Evolutionary conservation across 2,888 invertebrate species (phyloP).

Genomic region (Abscondita cerata): DNA sequence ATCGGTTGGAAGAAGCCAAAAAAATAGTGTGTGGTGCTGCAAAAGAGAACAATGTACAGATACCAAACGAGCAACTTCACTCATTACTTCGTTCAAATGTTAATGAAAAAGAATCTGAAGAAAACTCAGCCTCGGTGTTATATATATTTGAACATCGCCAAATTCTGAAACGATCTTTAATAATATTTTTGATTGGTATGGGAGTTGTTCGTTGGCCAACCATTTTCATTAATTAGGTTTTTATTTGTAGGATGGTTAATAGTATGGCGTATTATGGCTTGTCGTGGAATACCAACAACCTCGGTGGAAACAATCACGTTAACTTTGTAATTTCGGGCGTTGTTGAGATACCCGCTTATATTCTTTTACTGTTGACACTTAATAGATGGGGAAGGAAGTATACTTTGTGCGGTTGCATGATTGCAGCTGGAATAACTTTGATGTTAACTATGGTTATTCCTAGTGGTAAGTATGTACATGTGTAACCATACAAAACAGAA

Average conservation of each 20-base stretch:
- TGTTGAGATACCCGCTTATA: constrained; percentile 79
- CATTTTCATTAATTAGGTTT: background rate
- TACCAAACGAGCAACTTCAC: constrained; percentile 64
- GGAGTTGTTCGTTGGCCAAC: constrained; percentile 18
- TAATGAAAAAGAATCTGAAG: constrained; percentile 50
- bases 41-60: constrained; percentile 67
- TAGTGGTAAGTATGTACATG: constrained; percentile 56
- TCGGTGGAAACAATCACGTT: constrained; percentile 75
- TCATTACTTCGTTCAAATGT: constrained; percentile 60
- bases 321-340: constrained; percentile 77
- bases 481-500: no score
- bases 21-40: constrained; percentile 68
- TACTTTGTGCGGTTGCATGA: constrained; percentile 73
- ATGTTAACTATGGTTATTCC: constrained; percentile 67
- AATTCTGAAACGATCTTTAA: constrained; percentile 68
- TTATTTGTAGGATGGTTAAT: constrained; percentile 76
- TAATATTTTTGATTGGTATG: constrained; percentile 77
- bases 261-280: constrained; percentile 81
- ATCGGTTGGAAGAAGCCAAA: constrained; percentile 69
- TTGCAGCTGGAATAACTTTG: constrained; percentile 67
- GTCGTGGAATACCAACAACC: constrained; percentile 75
- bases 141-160: constrained; percentile 71
- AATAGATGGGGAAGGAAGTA: constrained; percentile 75
- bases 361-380: constrained; percentile 69
- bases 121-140: constrained; percentile 61